Conservation (phyloP, 64 coral and sea anemone species). For the Pocillopora damicornis region DNA sequence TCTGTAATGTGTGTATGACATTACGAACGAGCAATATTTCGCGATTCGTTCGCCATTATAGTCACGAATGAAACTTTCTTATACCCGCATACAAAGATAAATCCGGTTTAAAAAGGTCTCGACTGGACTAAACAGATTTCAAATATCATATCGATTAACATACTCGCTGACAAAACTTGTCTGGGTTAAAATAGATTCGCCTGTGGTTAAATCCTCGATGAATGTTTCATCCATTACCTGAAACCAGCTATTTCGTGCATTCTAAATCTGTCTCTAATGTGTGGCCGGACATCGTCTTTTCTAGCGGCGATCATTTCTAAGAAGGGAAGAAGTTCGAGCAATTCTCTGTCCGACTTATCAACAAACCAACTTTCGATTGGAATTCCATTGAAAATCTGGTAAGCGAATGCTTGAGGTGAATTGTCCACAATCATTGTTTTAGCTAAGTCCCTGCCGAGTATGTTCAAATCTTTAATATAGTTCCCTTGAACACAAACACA, state of each 20-base stretch:
- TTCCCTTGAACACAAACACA: constrained; percentile 98
- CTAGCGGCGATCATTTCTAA: constrained; percentile 80
- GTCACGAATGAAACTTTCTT: constrained; percentile 7
- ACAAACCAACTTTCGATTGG: constrained; percentile 99
- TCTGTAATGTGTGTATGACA: not conserved
- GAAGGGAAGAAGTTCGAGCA: constrained; percentile 90
- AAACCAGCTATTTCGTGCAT: constrained; percentile 77
- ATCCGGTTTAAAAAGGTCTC: not conserved
- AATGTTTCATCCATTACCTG: not conserved
- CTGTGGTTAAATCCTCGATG: not conserved
- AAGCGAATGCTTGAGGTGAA: constrained; percentile 98
- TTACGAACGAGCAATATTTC: not conserved
- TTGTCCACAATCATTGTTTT: constrained; percentile 99
- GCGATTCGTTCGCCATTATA: not conserved
- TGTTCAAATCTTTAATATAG: constrained; percentile 99
- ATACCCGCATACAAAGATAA: not conserved
- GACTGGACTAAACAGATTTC: not conserved
- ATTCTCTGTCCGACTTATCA: constrained; percentile 83
- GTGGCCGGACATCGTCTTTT: constrained; percentile 83
- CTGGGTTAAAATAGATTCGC: not conserved
- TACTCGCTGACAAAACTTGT: not conserved
- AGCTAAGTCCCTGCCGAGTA: constrained; percentile 88
- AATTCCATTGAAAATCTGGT: constrained; percentile 98
- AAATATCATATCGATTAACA: not conserved
- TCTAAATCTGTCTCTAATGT: constrained; percentile 96